A percentile compares a stretch with the other conserved stretches of the same genome.
Evolutionary conservation across 2,888 invertebrate species (phyloP).

Genomic region (Stegana nigrithorax): DNA sequence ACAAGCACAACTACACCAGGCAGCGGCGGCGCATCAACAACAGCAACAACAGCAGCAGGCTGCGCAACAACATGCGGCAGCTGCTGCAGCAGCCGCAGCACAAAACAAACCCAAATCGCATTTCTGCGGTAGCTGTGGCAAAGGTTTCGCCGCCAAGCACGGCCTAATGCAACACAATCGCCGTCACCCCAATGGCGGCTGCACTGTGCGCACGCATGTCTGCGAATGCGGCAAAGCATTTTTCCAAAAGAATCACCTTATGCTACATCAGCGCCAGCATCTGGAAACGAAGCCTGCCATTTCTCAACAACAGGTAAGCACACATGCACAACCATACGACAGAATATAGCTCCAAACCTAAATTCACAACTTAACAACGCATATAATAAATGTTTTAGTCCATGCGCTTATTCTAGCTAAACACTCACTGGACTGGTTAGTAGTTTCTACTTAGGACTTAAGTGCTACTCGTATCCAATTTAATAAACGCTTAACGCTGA

Average conservation of each 20-base stretch:
- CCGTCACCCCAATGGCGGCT: constrained; percentile 82
- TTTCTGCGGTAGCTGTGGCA: constrained; percentile 83
- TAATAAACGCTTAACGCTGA: too few species aligned
- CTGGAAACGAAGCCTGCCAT: constrained; percentile 69
- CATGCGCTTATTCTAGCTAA: too few species aligned
- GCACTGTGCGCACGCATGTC: constrained; percentile 82
- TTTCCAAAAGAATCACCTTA: constrained; percentile 86
- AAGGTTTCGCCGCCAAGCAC: constrained; percentile 86
- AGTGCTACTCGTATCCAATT: too few species aligned
- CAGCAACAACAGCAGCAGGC: constrained; percentile 37
- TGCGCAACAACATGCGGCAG: constrained; percentile 31
- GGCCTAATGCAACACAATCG: constrained; percentile 84
- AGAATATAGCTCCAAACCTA: too few species aligned
- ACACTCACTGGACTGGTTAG: too few species aligned
- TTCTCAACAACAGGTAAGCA: constrained; percentile 68
- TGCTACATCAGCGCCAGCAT: constrained; percentile 85
- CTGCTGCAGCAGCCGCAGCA: constrained; percentile 28
- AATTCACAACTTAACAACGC: too few species aligned
- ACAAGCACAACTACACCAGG: constrained; percentile 69
- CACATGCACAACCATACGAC: too few species aligned
- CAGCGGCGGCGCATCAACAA: constrained; percentile 41
- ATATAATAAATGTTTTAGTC: too few species aligned
- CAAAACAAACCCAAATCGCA: constrained; percentile 77
- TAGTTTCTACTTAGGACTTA: too few species aligned
- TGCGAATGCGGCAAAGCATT: constrained; percentile 88